These are phyloP conservation scores for Rosalia funebris DNA, from an alignment of 2,888 invertebrate species.

Conservation along the genomic window DNA sequence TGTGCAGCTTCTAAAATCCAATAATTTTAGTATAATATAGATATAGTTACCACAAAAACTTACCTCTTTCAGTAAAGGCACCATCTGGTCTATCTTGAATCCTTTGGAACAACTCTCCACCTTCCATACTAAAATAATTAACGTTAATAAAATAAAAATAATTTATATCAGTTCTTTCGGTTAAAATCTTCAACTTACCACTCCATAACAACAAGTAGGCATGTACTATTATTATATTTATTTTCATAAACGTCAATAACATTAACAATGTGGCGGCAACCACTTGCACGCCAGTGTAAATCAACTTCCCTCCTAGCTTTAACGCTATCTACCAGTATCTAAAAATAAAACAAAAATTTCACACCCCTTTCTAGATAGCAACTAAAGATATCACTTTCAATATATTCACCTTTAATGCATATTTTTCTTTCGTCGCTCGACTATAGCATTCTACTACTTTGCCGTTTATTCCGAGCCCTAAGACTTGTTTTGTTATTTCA, in stretches of 20 bases:
- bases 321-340: slow-evolving; percentile 89
- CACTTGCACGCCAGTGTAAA: slow-evolving; percentile 92
- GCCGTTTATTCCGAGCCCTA: slow-evolving; percentile 97
- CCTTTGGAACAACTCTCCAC: slow-evolving; percentile 95
- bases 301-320: slow-evolving; percentile 96
- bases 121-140: slow-evolving; percentile 82
- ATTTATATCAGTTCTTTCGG: neutral
- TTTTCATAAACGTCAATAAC: slow-evolving; percentile 96
- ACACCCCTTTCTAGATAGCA: neutral
- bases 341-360: slow-evolving; percentile 41
- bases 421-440: slow-evolving; percentile 80
- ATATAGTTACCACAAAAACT: slow-evolving; percentile 11
- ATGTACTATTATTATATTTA: slow-evolving; percentile 89
- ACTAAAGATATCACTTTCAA: neutral
- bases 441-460: slow-evolving; percentile 96
- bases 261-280: slow-evolving; percentile 92
- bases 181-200: slow-evolving; percentile 82
- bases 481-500: slow-evolving; percentile 89
- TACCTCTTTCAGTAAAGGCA: slow-evolving; percentile 94
- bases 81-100: slow-evolving; percentile 95
- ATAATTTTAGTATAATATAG: slow-evolving; percentile 39
- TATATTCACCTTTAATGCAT: slow-evolving; percentile 85
- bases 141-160: neutral
- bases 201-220: slow-evolving; percentile 98
- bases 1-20: slow-evolving; percentile 81